Evolutionary conservation across 2,888 invertebrate genomes (phyloP), one percentile per base, ranked within the genome.

Genomic region (Melitaea athalia): DNA sequence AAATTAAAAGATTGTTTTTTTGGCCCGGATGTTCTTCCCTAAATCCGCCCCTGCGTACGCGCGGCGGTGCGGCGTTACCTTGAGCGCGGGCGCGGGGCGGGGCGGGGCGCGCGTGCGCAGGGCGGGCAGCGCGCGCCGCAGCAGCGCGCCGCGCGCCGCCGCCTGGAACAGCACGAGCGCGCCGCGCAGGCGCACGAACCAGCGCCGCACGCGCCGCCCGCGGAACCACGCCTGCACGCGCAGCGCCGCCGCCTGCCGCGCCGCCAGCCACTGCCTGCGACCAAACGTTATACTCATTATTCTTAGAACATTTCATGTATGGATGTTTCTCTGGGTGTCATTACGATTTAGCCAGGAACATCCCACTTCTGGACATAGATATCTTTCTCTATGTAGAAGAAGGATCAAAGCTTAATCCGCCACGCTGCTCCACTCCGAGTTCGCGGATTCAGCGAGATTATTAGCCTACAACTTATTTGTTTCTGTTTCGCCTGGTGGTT

Each of bases 191-290:
- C 94, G 94, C 69, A 93, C 87, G 84, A 94, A 96, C 95, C 96
- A 96, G 62, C 93, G 92, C 4, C 96, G 93, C 42, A 94, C 94
- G 67, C 93, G 94, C 76, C 95, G 95, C 33, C 96, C 95, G 67
- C 96, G 94, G 96, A 96, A 98, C 80, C 94, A 94, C 60, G 96
- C 94, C 84, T 99, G 98, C 64, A 99, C 95, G 63, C 94, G 94
- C 14, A 94, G 79, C 0, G 94, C 95, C 0, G 95, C 95, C 70
- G 94, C 93, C 66, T 93, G 89, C 0, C 95, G 92, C 31, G 86
- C 80, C 38, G 88, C 84, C 24, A 95, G 83, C 82, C 93, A 93
- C 76, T 91, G 88, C 73, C 93, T 93, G 71, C 3, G 4, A 55
- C 14, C 14, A 14, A 5, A 3, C 52, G 24, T 8, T 8, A 43